Conservation (phyloP, 2,797 vertebrate genomes). For the Smutsia temminckii region DNA sequence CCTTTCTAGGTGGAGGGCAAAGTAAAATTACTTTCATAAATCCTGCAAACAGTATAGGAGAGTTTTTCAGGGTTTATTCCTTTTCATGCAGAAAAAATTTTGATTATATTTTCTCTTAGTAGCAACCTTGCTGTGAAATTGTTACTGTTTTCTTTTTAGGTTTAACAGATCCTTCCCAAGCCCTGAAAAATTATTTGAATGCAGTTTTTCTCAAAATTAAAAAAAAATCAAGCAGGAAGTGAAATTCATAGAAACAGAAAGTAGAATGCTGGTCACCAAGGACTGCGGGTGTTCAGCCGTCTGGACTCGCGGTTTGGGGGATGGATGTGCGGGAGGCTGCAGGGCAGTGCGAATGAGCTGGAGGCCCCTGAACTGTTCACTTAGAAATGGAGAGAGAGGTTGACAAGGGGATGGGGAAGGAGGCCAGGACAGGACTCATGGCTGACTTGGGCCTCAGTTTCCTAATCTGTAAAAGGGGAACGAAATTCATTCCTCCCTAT, state of each 20-base stretch:
- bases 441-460: neutral
- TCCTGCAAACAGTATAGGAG: neutral
- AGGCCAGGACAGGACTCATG: neutral
- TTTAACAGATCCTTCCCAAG: slow-evolving; percentile 20
- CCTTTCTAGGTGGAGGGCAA: neutral
- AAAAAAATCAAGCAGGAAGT: neutral
- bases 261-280: neutral
- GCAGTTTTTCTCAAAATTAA: neutral
- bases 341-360: neutral
- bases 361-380: neutral
- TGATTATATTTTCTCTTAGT: neutral
- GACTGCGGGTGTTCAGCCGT: neutral
- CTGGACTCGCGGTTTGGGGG: neutral
- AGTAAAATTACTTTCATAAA: neutral
- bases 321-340: accelerated
- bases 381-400: neutral
- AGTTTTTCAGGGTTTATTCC: neutral
- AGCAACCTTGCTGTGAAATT: slow-evolving; percentile 49
- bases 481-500: neutral
- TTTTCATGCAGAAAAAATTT: neutral
- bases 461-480: neutral
- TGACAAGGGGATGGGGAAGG: too few relatives aligned
- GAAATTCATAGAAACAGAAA: neutral
- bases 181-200: slow-evolving; percentile 27
- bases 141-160: slow-evolving; percentile 52